Evolutionary conservation across 2,113 vertebrate genomes (phyloP).

Genomic region (Phrynocephalus versicolor): DNA sequence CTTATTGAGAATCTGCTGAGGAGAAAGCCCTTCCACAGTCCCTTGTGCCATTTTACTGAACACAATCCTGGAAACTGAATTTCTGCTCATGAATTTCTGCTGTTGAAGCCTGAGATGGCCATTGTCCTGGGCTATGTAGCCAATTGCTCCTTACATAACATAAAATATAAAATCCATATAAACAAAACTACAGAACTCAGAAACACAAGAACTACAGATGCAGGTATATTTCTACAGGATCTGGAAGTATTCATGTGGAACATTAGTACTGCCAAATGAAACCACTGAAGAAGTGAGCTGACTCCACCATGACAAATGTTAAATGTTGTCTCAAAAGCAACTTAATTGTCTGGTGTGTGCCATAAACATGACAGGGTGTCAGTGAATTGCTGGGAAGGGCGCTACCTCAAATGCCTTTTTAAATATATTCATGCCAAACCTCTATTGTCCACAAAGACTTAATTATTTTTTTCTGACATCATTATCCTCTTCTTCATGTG

Average conservation of each 20-base stretch:
- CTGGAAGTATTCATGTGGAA: background rate
- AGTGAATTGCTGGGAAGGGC: background rate
- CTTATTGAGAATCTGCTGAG: too few relatives aligned
- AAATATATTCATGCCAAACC: background rate
- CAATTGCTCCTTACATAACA: background rate
- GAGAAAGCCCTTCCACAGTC: too few relatives aligned
- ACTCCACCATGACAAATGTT: background rate
- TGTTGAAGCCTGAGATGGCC: too few relatives aligned
- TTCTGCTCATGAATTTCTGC: too few relatives aligned
- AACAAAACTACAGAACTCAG: background rate
- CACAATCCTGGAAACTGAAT: too few relatives aligned
- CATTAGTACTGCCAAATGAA: background rate
- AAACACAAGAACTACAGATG: background rate
- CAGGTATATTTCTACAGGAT: background rate
- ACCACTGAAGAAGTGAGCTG: background rate
- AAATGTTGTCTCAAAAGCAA: background rate
- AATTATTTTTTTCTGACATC: background rate
- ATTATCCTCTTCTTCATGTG: background rate
- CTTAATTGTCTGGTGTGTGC: background rate
- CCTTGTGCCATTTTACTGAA: too few relatives aligned
- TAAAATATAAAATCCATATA: background rate
- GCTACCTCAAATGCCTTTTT: background rate
- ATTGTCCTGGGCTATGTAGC: too few relatives aligned
- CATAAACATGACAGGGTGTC: background rate
- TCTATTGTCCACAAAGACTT: background rate